Evolutionary conservation across 2,113 vertebrate genomes (phyloP), one percentile per base, ranked within the genome.

Genomic region (Pampusana beccarii): DNA sequence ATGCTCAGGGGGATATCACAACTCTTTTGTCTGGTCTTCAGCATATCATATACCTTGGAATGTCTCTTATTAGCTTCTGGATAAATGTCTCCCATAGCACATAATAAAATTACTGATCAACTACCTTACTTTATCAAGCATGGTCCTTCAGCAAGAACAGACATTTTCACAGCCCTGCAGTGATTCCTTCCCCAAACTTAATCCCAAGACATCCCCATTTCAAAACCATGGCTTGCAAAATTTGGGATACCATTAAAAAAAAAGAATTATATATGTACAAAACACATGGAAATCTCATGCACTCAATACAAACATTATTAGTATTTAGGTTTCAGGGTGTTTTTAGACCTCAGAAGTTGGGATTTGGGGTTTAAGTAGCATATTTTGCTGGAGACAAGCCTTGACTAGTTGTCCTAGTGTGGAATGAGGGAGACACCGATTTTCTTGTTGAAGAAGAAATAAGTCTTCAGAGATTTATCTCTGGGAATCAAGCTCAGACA

Each of bases 71-170:
- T 92, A 82, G 77, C 19, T 87, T 36, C 50, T 88, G 40, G 57
- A 89, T 71, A 89, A 81, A 95, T 69, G 10, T 85, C 40, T 90
- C 62, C 79, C 57, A 46, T 44, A 90, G 80, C 0, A 0, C 10
- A 23, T 54, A 75, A 82, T 80, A 89, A 91, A 96, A 82, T 72
- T 84, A 87, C 70, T 54, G 57, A 81, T 89, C 61, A 89, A 60
- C 53, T 44, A 50, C 21, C 3, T 44, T 51, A 38, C 54, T 82
- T 87, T 65, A 87, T 50, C 53, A 89, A 89, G n/a, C 6, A 11
- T 34, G 31, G 29, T 62, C n/a, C 36, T 79, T 79, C 57, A 89
- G 65, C 80, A 91, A 87, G 89, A 84, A 6, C 48, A 85, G 80
- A 79, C 12, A 71, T 25, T 66, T 79, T 57, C 65, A 87, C 31